Evolutionary conservation across 2,113 vertebrate species (phyloP).

Genomic region (Brachyhypopomus occidentalis): DNA sequence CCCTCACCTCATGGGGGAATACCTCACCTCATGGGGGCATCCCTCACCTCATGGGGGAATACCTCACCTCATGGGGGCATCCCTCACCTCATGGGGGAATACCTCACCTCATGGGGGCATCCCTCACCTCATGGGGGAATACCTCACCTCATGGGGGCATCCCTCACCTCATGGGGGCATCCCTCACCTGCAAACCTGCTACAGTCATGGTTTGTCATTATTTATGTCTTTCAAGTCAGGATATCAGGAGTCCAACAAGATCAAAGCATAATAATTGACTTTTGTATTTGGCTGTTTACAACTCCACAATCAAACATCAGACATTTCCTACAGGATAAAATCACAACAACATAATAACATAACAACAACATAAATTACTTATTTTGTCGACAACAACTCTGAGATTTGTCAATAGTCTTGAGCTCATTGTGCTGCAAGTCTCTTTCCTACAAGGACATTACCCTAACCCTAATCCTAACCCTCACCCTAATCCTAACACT

Average conservation of each 20-base stretch:
- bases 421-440: constrained; percentile 1
- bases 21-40: too few relatives aligned
- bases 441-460: neutral
- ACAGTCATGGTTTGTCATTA: constrained; percentile 36
- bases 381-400: constrained; percentile 37
- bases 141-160: too few relatives aligned
- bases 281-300: constrained; percentile 33
- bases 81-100: too few relatives aligned
- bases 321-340: constrained; percentile 1
- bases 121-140: too few relatives aligned
- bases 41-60: too few relatives aligned
- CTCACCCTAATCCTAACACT: too few relatives aligned
- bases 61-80: too few relatives aligned
- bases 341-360: constrained; percentile 24
- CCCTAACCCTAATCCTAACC: neutral
- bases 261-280: constrained; percentile 20
- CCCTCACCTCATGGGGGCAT: too few relatives aligned
- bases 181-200: too few relatives aligned
- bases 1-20: too few relatives aligned
- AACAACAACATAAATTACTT: neutral
- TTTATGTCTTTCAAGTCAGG: constrained; percentile 43
- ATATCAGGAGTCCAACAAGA: constrained; percentile 42
- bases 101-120: too few relatives aligned
- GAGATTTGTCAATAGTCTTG: constrained; percentile 54
- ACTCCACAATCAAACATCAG: constrained; percentile 20